Evolutionary conservation across 2,113 vertebrate genomes (phyloP).

Genomic region (Tonatia bakeri): DNA sequence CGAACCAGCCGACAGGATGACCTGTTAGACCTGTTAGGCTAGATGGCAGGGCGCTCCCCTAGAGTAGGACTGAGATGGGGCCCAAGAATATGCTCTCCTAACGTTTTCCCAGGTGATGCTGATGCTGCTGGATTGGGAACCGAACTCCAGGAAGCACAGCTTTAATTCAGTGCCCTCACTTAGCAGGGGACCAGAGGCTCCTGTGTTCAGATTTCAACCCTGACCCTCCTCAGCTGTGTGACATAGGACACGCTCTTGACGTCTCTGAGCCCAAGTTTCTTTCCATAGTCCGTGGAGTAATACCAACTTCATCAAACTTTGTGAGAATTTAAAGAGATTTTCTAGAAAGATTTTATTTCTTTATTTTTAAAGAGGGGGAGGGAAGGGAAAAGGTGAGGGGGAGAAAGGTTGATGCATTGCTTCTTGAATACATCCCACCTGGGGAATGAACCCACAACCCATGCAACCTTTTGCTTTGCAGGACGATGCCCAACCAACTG

Average conservation of each 20-base stretch:
- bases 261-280: background rate
- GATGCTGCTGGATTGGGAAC: background rate
- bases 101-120: background rate
- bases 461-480: too few species aligned
- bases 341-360: background rate
- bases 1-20: background rate
- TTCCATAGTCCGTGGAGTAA: background rate
- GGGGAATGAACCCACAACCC: too few species aligned
- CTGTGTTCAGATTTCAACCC: background rate
- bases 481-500: too few species aligned
- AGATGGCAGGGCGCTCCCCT: background rate
- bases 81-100: background rate
- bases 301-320: background rate
- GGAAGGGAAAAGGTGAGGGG: too few species aligned
- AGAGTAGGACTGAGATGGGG: background rate
- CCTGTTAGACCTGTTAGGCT: background rate
- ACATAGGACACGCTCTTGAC: accelerated
- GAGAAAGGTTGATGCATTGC: background rate
- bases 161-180: background rate
- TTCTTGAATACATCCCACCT: too few species aligned
- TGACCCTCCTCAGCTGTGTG: background rate
- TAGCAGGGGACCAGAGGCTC: background rate
- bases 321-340: background rate
- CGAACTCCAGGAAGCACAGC: background rate
- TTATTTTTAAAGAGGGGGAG: too few species aligned